Evolutionary conservation across 2,797 vertebrate genomes (phyloP).

Genomic region (Pangasius sanitwongsei): DNA sequence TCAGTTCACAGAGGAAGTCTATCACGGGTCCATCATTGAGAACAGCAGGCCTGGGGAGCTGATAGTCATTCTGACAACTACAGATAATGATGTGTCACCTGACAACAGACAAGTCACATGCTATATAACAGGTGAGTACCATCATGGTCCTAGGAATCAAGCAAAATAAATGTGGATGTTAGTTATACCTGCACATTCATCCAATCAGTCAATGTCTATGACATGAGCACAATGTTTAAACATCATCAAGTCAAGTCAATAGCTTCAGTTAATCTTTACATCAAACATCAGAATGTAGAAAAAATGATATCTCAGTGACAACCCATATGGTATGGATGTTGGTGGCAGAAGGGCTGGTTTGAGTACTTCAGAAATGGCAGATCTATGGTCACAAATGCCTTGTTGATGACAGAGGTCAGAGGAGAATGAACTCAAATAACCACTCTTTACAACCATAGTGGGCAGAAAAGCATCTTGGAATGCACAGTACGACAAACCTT

Average conservation of each 20-base stretch:
- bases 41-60: slow-evolving; percentile 82
- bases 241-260: background rate
- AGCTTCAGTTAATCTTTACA: background rate
- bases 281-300: background rate
- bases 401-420: background rate
- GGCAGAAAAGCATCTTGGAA: background rate
- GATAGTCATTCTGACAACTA: slow-evolving; percentile 83
- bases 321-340: background rate
- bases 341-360: background rate
- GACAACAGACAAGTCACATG: slow-evolving; percentile 89
- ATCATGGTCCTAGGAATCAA: background rate
- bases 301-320: background rate
- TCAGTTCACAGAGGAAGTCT: slow-evolving; percentile 82
- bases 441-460: background rate
- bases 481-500: background rate
- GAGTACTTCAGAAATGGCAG: background rate
- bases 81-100: slow-evolving; percentile 85
- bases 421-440: background rate
- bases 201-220: background rate
- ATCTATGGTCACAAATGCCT: background rate
- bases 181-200: background rate
- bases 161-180: background rate
- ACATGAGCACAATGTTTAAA: background rate
- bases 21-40: slow-evolving; percentile 86
- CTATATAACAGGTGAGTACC: slow-evolving; percentile 90